Percentiles rank a stretch among this genome's conserved stretches.
Evolutionary conservation across 2,113 vertebrate species (phyloP).

Genomic region (Dryoscopus gambensis): DNA sequence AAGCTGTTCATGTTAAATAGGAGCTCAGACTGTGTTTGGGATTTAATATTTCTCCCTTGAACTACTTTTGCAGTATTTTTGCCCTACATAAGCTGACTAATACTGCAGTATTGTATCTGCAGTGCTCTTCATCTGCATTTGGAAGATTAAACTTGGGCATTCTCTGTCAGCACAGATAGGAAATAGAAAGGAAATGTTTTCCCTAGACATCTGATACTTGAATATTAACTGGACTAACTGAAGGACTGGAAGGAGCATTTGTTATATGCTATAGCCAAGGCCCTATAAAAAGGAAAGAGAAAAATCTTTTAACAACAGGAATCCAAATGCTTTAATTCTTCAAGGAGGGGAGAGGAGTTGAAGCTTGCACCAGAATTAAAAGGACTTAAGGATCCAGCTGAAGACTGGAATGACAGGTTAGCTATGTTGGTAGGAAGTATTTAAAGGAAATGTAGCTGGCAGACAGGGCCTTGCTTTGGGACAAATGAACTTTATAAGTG

Average conservation of each 20-base stretch:
- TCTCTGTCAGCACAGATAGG: neutral
- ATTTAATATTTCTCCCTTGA: constrained; percentile 28
- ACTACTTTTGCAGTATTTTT: constrained; percentile 15
- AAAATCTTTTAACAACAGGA: neutral
- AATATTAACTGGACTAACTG: neutral
- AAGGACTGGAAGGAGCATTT: neutral
- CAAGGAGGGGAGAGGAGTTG: neutral
- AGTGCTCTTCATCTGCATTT: constrained; percentile 30
- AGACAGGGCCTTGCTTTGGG: neutral
- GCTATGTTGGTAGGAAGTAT: neutral
- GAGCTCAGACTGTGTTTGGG: neutral
- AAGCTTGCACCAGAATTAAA: neutral
- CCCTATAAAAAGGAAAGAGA: neutral
- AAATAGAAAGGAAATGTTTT: neutral
- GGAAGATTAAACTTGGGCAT: neutral
- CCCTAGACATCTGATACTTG: neutral
- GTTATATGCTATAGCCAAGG: neutral
- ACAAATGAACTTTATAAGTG: neutral
- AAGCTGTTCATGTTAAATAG: neutral
- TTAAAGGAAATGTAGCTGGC: neutral
- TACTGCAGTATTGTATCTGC: constrained; percentile 54
- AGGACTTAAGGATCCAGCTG: neutral
- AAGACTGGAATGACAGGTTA: neutral
- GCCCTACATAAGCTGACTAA: constrained; percentile 60
- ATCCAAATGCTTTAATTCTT: neutral